These are phyloP conservation scores for Lepidostoma basale DNA, from an alignment of 1,140 invertebrate species.

Conservation along the genomic window DNA sequence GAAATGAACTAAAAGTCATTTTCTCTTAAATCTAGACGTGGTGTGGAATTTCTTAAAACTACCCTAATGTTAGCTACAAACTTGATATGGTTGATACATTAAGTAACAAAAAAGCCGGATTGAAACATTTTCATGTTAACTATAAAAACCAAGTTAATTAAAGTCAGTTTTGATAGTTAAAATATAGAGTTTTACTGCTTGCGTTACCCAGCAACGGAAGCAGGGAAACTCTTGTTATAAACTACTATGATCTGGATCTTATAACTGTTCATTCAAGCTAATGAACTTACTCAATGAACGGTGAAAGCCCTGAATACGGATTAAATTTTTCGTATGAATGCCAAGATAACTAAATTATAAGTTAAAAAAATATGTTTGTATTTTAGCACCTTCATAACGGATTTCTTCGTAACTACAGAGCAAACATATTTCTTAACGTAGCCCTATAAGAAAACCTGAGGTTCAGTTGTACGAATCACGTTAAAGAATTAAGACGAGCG, in stretches of 20 bases:
- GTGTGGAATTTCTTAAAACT: slow-evolving; percentile 28
- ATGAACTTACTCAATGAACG: slow-evolving; percentile 28
- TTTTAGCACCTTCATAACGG: too few relatives aligned
- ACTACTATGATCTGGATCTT: slow-evolving; percentile 22
- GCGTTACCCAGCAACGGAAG: slow-evolving; percentile 18
- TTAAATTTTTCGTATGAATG: too few relatives aligned
- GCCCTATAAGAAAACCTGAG: too few relatives aligned
- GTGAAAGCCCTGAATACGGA: too few relatives aligned
- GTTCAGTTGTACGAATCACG: too few relatives aligned
- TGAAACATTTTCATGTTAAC: background rate
- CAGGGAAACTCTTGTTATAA: background rate
- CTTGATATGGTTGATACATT: background rate
- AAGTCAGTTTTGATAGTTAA: background rate
- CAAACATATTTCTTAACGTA: too few relatives aligned
- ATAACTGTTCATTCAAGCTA: slow-evolving; percentile 12
- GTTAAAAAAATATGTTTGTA: too few relatives aligned
- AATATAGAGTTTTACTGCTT: background rate
- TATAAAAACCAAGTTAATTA: slow-evolving; percentile 2
- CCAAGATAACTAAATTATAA: too few relatives aligned
- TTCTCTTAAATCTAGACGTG: background rate
- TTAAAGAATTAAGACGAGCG: too few relatives aligned
- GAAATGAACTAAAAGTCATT: slow-evolving; percentile 18
- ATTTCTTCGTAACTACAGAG: too few relatives aligned
- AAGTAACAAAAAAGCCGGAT: slow-evolving; percentile 17
- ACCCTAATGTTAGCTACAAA: slow-evolving; percentile 15